These are phyloP conservation scores for Mormoops blainvillei DNA, from an alignment of 2,113 vertebrate genomes.

Conservation along the genomic window DNA sequence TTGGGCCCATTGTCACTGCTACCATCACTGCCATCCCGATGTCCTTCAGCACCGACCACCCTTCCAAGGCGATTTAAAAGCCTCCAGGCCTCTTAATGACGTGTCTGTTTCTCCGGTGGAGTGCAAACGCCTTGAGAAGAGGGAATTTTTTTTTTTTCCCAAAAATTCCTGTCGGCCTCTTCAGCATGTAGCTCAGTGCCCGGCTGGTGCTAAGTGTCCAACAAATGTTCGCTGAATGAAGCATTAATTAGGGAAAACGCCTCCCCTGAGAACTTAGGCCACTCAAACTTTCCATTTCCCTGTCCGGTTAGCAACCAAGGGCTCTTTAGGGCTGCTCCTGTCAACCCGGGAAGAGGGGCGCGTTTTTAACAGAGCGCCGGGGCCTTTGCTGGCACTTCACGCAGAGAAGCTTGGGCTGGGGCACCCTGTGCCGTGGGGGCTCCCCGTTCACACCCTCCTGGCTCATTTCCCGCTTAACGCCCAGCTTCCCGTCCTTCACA, in stretches of 20 bases:
- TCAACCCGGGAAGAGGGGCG: background rate
- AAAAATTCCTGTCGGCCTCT: background rate
- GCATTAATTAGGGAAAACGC: background rate
- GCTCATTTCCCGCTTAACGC: too few relatives aligned
- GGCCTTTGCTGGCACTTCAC: background rate
- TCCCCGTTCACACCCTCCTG: too few relatives aligned
- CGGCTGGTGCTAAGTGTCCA: background rate
- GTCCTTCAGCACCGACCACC: background rate
- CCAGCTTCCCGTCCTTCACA: background rate
- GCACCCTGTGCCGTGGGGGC: too few relatives aligned
- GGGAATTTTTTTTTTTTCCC: background rate
- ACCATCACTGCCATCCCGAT: background rate
- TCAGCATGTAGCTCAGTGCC: background rate
- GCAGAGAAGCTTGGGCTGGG: too few relatives aligned
- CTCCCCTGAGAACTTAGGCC: background rate
- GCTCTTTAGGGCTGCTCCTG: background rate
- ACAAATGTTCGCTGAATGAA: background rate
- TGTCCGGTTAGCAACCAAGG: background rate
- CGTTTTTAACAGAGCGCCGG: background rate
- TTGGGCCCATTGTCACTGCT: background rate
- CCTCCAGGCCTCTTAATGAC: too few relatives aligned
- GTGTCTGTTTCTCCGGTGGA: too few relatives aligned
- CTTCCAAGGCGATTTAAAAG: fast-evolving
- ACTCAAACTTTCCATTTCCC: background rate
- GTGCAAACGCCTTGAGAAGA: background rate